These are phyloP conservation scores for Epizoanthus ramosus DNA, from an alignment of 92 coral and sea anemone species.

Conservation along the genomic window DNA sequence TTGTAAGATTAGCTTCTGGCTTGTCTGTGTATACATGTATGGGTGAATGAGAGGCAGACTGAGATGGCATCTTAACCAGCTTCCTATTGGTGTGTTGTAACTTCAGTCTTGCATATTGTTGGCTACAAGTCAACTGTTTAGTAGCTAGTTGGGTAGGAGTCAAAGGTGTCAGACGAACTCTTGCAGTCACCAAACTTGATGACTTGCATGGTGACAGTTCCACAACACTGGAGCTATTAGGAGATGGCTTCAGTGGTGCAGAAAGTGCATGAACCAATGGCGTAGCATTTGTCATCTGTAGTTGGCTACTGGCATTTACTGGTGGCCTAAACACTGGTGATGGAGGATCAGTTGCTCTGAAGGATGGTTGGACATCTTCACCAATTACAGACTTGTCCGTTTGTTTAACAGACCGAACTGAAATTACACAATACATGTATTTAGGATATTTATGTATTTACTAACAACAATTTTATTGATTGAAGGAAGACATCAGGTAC, in stretches of 20 bases:
- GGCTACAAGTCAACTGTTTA: not conserved
- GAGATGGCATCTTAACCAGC: not conserved
- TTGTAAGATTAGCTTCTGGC: not conserved
- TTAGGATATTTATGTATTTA: not conserved
- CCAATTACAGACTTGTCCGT: not conserved
- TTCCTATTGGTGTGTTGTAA: not conserved
- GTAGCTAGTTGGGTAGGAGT: not conserved
- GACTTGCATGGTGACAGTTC: not conserved
- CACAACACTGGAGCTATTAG: too few species aligned
- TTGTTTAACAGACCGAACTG: not conserved
- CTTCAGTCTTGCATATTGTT: not conserved
- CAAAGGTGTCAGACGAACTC: not conserved
- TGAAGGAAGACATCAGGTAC: too few species aligned
- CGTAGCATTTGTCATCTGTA: too few species aligned
- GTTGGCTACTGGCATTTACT: not conserved
- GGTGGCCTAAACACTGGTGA: not conserved
- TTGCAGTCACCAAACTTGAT: not conserved
- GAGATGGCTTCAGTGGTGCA: not conserved
- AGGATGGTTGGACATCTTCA: not conserved
- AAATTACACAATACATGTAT: not conserved
- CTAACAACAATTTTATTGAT: too few species aligned
- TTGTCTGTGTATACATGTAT: not conserved
- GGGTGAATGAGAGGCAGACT: not conserved
- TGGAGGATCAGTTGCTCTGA: not conserved
- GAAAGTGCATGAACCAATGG: not conserved